Evolutionary conservation across 1,140 invertebrate species (phyloP).

Genomic region (Cataglyphis hispanica): DNA sequence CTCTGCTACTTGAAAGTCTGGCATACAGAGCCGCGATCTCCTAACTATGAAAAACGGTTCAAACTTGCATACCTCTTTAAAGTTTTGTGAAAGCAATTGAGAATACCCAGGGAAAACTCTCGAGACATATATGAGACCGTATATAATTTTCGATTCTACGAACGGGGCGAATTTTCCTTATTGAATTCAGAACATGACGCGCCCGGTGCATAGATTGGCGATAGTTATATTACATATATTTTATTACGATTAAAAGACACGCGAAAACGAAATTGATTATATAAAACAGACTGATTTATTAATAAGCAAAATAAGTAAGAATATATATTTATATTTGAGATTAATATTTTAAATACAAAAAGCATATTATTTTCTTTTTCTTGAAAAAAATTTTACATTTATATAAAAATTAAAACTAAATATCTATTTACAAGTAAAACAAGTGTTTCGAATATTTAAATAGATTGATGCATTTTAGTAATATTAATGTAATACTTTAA

Average conservation of each 20-base stretch:
- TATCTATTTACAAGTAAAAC: background rate
- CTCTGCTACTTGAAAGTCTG: slow-evolving; percentile 66
- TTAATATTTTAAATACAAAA: background rate
- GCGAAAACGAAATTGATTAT: background rate
- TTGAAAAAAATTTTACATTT: slow-evolving; percentile 5
- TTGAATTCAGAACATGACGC: slow-evolving; percentile 24
- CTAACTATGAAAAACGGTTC: slow-evolving; percentile 70
- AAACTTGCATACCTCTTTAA: slow-evolving; percentile 66
- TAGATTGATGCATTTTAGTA: background rate
- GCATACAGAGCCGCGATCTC: slow-evolving; percentile 49
- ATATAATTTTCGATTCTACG: slow-evolving; percentile 50
- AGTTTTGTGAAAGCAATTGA: slow-evolving; percentile 66
- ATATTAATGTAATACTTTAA: too few relatives aligned
- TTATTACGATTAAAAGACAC: background rate
- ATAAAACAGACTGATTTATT: slow-evolving; percentile 6
- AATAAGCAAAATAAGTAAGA: background rate
- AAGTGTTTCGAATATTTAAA: background rate
- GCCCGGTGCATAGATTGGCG: background rate
- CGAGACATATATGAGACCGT: slow-evolving; percentile 19
- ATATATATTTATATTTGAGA: slow-evolving; percentile 7
- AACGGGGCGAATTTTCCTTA: slow-evolving; percentile 25
- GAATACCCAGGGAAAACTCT: slow-evolving; percentile 64
- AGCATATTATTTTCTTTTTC: background rate
- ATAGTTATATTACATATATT: slow-evolving; percentile 37
- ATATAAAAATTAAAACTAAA: background rate